Conservation (phyloP, 2,113 vertebrate genomes). For the Neodontobutis hainanensis region DNA sequence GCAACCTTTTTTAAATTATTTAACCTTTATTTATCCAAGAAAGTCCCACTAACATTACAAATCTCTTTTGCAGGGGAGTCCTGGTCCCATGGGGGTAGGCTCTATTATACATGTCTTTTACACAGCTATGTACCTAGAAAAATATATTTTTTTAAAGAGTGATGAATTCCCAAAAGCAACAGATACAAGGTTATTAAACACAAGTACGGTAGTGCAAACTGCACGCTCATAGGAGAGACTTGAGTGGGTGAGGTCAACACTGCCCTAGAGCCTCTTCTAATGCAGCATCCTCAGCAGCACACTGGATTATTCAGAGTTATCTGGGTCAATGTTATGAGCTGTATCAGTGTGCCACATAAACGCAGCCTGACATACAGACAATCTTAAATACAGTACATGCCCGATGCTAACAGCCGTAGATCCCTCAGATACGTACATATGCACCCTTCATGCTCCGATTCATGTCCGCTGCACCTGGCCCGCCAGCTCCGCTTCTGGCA, state of each 20-base stretch:
- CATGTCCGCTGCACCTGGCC: conserved; percentile 58
- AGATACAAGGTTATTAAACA: neutral
- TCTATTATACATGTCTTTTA: too few relatives aligned
- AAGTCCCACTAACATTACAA: too few relatives aligned
- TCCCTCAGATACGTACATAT: conserved; percentile 40
- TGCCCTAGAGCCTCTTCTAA: conserved; percentile 33
- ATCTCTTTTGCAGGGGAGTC: too few relatives aligned
- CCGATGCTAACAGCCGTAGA: conserved; percentile 18
- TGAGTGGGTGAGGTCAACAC: conserved; percentile 20
- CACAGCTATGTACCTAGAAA: too few relatives aligned
- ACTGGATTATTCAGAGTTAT: conserved; percentile 48
- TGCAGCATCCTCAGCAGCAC: neutral
- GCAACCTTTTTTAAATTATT: too few relatives aligned
- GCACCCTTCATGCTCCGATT: conserved; percentile 70
- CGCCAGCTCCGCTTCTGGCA: conserved; percentile 59
- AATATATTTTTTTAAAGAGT: neutral
- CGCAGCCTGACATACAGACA: conserved; percentile 11
- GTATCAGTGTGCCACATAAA: conserved; percentile 28
- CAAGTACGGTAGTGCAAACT: neutral
- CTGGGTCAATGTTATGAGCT: conserved; percentile 61
- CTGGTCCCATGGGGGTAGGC: too few relatives aligned
- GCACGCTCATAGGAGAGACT: neutral
- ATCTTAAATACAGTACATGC: neutral
- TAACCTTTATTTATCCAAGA: too few relatives aligned
- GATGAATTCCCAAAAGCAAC: conserved; percentile 1